phyloP scores from a whole-genome alignment of 2,888 invertebrate species.

The Oscheius onirici region DNA sequence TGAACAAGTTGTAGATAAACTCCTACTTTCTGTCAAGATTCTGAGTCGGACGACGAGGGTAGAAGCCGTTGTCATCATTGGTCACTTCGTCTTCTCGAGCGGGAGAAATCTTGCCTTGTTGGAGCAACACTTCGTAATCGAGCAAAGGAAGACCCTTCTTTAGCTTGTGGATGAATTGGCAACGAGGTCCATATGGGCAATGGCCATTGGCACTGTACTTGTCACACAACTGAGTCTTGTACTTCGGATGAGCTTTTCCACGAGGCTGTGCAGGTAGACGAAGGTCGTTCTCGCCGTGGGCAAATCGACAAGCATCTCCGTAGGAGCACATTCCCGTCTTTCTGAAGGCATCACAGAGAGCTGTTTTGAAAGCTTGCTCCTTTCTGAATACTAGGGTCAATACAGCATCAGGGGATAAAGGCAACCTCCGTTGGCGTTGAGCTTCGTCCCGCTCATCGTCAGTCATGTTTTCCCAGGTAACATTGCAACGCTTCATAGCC shows the following conservation, averaged over 20 bases:
- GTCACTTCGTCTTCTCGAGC: slow-evolving; percentile 54
- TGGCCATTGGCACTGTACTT: slow-evolving; percentile 54
- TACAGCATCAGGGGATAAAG: neutral
- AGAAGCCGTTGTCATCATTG: slow-evolving; percentile 30
- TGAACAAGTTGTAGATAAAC: neutral
- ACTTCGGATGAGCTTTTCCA: slow-evolving; percentile 60
- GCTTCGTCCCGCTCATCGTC: slow-evolving; percentile 52
- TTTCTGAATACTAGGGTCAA: slow-evolving; percentile 32
- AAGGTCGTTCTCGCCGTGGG: slow-evolving; percentile 67
- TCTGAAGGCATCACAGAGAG: slow-evolving; percentile 67
- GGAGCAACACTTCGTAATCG: slow-evolving; percentile 51
- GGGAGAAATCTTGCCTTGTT: slow-evolving; percentile 49
- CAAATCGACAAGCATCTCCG: slow-evolving; percentile 64
- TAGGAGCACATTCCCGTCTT: slow-evolving; percentile 58
- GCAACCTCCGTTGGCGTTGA: slow-evolving; percentile 40
- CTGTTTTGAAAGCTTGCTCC: slow-evolving; percentile 69
- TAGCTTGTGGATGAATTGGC: slow-evolving; percentile 58
- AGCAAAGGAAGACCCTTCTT: slow-evolving; percentile 52
- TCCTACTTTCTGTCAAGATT: slow-evolving; percentile 11
- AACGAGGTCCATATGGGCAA: slow-evolving; percentile 58
- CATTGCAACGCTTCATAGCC: slow-evolving; percentile 7
- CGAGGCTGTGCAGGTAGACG: slow-evolving; percentile 60
- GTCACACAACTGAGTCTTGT: slow-evolving; percentile 61
- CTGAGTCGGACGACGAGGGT: neutral
- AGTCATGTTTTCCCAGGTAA: slow-evolving; percentile 52